Evolutionary conservation across 2,888 invertebrate genomes (phyloP).

Genomic region (Galerucella pusilla): DNA sequence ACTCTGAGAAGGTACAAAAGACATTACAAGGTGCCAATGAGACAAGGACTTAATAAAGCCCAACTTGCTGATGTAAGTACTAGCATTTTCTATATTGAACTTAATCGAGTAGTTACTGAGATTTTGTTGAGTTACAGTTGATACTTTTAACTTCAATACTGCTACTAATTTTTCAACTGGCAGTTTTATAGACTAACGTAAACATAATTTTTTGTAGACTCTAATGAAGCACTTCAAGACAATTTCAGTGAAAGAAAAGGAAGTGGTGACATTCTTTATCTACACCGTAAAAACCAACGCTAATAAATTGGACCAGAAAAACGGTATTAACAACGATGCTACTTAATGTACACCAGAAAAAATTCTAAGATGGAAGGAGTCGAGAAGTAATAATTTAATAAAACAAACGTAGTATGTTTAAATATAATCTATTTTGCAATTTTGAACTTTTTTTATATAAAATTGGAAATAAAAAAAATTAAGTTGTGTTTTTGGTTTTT

Average conservation of each 20-base stretch:
- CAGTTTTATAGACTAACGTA: not conserved
- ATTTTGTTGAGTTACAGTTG: too few relatives aligned
- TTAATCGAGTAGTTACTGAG: too few relatives aligned
- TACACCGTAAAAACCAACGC: slow-evolving; percentile 95
- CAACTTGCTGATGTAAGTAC: slow-evolving; percentile 92
- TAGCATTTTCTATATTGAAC: too few relatives aligned
- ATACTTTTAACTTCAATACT: too few relatives aligned
- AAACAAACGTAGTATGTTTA: slow-evolving; percentile 44
- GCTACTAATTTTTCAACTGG: too few relatives aligned
- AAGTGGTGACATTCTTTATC: slow-evolving; percentile 93
- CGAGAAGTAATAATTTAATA: not conserved
- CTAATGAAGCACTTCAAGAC: slow-evolving; percentile 96
- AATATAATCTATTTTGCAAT: slow-evolving; percentile 41
- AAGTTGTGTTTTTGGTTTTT: not conserved
- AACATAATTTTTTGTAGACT: slow-evolving; percentile 73
- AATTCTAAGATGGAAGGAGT: slow-evolving; percentile 25
- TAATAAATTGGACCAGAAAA: slow-evolving; percentile 87
- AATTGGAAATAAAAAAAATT: slow-evolving; percentile 12
- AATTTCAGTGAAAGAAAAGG: slow-evolving; percentile 94
- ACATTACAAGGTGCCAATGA: slow-evolving; percentile 90
- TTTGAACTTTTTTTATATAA: slow-evolving; percentile 42
- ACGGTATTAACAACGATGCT: slow-evolving; percentile 76
- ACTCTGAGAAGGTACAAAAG: slow-evolving; percentile 94
- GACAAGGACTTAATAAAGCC: slow-evolving; percentile 93
- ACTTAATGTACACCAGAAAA: slow-evolving; percentile 59